Percentiles rank a stretch among this genome's conserved stretches.
Conservation (phyloP, 2,797 vertebrate species). For the Clarias pachynema region DNA sequence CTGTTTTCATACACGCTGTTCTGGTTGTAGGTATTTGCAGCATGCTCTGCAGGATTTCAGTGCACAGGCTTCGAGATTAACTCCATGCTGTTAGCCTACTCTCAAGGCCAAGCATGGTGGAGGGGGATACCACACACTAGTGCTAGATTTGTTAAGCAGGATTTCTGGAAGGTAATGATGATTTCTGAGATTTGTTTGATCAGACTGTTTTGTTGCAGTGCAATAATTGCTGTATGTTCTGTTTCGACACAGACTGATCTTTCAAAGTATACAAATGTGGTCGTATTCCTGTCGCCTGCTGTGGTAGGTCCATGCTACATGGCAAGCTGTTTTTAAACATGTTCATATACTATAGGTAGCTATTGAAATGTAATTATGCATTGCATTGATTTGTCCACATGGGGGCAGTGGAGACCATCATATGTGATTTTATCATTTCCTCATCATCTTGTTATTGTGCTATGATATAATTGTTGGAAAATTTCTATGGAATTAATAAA, state of each 20-base stretch:
- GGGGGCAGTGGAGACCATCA: constrained; percentile 5
- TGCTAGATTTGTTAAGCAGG: constrained; percentile 53
- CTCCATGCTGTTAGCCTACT: constrained; percentile 56
- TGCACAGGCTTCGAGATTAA: constrained; percentile 64
- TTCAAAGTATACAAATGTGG: constrained; percentile 59
- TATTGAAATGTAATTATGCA: neutral
- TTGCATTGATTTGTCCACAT: constrained; percentile 23
- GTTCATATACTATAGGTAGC: neutral
- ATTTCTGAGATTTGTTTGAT: neutral
- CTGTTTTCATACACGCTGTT: neutral
- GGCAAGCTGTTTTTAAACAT: neutral
- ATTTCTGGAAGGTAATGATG: constrained; percentile 59
- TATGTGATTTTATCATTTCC: neutral
- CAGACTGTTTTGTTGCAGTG: neutral
- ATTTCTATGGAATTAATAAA: no score
- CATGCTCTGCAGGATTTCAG: constrained; percentile 53
- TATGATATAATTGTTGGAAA: no score
- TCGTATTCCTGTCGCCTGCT: constrained; percentile 56
- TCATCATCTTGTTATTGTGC: neutral
- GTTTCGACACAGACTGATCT: constrained; percentile 57
- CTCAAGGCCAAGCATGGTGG: constrained; percentile 48
- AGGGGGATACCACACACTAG: constrained; percentile 46
- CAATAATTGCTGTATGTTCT: constrained; percentile 24
- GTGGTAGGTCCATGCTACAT: constrained; percentile 50
- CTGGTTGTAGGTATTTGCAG: constrained; percentile 53